phyloP scores from a whole-genome alignment of 2,797 vertebrate species.

The Acridotheres tristis region DNA sequence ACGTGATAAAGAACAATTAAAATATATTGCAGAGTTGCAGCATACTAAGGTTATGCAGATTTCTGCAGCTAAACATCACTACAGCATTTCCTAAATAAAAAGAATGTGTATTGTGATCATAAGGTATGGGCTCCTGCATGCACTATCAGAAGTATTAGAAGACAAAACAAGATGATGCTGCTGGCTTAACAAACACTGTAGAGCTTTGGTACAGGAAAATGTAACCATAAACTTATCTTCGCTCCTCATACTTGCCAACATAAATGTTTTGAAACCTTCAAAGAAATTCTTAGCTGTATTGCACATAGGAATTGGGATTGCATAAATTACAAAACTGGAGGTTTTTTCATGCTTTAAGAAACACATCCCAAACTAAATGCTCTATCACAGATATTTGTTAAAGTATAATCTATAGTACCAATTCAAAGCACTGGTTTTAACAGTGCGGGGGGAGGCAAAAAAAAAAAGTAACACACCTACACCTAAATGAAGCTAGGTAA shows the following conservation, averaged over 20 bases:
- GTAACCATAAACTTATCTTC: not conserved
- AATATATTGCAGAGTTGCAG: not conserved
- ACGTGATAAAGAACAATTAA: not conserved
- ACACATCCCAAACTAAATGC: not conserved
- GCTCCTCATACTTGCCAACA: not conserved
- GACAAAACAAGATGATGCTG: not conserved
- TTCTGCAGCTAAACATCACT: not conserved
- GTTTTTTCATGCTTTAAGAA: not conserved
- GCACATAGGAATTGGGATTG: not conserved
- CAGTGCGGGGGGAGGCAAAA: rapidly evolving
- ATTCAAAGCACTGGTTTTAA: not conserved
- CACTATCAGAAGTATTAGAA: not conserved
- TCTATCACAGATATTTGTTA: not conserved
- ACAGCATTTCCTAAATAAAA: not conserved
- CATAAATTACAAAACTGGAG: not conserved
- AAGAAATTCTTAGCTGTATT: not conserved
- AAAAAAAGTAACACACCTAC: not conserved
- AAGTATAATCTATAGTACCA: not conserved
- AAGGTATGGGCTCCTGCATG: not conserved
- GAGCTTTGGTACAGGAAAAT: not conserved
- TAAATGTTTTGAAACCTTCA: not conserved
- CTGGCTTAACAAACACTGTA: not conserved
- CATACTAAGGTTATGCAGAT: not conserved
- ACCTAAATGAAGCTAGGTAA: not conserved
- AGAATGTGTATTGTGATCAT: not conserved